Base-by-base conservation (phyloP, 2,113 vertebrate species). In the Mustela lutreola region DNA sequence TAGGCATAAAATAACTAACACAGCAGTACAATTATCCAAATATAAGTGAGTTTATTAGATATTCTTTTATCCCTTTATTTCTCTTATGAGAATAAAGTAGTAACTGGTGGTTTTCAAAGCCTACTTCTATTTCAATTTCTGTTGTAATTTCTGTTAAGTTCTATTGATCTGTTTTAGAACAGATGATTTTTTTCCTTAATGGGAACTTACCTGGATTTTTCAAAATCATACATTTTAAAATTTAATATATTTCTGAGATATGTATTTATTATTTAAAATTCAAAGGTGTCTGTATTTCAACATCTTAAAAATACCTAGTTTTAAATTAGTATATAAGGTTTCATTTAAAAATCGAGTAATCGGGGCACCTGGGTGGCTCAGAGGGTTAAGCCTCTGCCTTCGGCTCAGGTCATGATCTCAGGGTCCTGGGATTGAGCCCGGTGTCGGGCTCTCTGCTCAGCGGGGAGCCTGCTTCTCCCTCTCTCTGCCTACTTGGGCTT, bases 11-110 rank as follows among this genome's bases (percentile, higher is more conserved):
- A 97, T 94, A 98, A 93, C 58, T 97, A 97, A 96, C 79, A 94
- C 16, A 70, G 90, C 33, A 89, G 90, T 94, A 89, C 11, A 97
- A 95, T 95, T 97, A 97, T 83, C 76, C 56, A 97, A 36, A 92
- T 14, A 95, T 36, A 98, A 98, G 73, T 97, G 96, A 98, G 93
- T 88, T 98, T 97, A 97, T 96, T 97, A 89, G 56, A 84, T 83
- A 88, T 83, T 92, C 94, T 97, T 97, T 96, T 58, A 91, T 33
- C 60, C 53, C 33, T 79, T 89, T 28, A 91, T 53, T 97, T 97
- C 53, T 94, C 80, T 97, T 84, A 89, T 42, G 36, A 89, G 71
- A 22, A 97, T 97, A 97, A 76, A 96, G 79, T 89, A 71, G 92
- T 78, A 95, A 94, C 80, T 97, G 12, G 53, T 88, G 42, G 36